Conservation (phyloP, 2,797 vertebrate species). For the Pseudomugil tenellus region DNA sequence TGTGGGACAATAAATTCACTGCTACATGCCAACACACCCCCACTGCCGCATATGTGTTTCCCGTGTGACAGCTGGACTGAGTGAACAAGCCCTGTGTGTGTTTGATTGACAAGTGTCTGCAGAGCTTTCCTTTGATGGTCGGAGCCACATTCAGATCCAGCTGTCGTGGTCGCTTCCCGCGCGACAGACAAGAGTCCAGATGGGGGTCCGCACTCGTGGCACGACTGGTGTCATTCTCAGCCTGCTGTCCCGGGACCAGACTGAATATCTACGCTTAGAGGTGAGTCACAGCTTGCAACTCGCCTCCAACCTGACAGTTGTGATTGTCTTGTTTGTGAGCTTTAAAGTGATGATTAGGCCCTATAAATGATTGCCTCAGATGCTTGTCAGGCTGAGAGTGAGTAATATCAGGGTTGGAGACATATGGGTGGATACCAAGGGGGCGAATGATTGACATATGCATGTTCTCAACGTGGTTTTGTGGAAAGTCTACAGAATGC, state of each 20-base stretch:
- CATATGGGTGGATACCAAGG: slow-evolving; percentile 62
- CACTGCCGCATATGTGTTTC: slow-evolving; percentile 17
- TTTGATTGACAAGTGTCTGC: slow-evolving; percentile 78
- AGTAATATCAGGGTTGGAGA: slow-evolving; percentile 74
- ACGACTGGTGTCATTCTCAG: slow-evolving; percentile 79
- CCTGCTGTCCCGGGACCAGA: slow-evolving; percentile 83
- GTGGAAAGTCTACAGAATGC: slow-evolving; percentile 39
- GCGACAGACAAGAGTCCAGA: slow-evolving; percentile 79
- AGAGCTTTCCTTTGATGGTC: slow-evolving; percentile 87
- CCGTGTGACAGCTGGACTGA: slow-evolving; percentile 61
- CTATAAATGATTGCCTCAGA: slow-evolving; percentile 56
- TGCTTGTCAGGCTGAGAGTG: slow-evolving; percentile 66
- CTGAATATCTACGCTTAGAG: slow-evolving; percentile 88
- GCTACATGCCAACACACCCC: slow-evolving; percentile 16
- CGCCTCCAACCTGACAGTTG: slow-evolving; percentile 47
- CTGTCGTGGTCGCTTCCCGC: slow-evolving; percentile 77
- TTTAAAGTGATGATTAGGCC: slow-evolving; percentile 53
- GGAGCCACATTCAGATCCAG: slow-evolving; percentile 87
- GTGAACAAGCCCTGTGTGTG: slow-evolving; percentile 55
- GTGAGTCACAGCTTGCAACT: slow-evolving; percentile 71
- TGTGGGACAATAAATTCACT: slow-evolving; percentile 51
- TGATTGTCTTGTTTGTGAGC: slow-evolving; percentile 61
- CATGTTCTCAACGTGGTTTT: slow-evolving; percentile 58
- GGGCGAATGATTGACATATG: slow-evolving; percentile 66
- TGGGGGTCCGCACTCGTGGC: slow-evolving; percentile 85